Percentiles rank a stretch among this genome's conserved stretches.
Evolutionary conservation across 2,888 invertebrate genomes (phyloP).

Genomic region (Gordius sp.): DNA sequence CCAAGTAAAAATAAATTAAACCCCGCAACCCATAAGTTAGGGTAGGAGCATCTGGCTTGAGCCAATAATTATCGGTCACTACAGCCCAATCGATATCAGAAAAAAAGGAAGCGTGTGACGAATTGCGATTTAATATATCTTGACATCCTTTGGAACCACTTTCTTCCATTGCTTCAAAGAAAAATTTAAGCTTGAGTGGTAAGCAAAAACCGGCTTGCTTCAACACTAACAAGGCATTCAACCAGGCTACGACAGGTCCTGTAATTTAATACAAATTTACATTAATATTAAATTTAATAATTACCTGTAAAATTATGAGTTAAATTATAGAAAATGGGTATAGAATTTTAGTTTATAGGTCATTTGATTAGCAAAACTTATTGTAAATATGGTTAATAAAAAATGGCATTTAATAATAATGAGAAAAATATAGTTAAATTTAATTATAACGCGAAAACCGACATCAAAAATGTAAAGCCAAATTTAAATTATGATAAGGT

Average conservation of each 20-base stretch:
- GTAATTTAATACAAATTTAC: too few relatives aligned
- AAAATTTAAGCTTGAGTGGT: conserved; percentile 47
- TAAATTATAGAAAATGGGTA: too few relatives aligned
- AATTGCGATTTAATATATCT: not conserved
- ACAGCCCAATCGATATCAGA: conserved; percentile 62
- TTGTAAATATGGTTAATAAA: too few relatives aligned
- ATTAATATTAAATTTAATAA: too few relatives aligned
- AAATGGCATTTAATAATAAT: too few relatives aligned
- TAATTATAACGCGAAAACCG: too few relatives aligned
- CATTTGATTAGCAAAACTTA: too few relatives aligned
- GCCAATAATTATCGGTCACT: conserved; percentile 95
- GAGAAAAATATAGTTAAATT: too few relatives aligned
- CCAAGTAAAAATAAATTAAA: conserved; percentile 55
- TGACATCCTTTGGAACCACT: conserved; percentile 75
- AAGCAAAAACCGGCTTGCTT: conserved; percentile 42
- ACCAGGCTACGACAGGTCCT: conserved; percentile 69
- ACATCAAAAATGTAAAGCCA: too few relatives aligned
- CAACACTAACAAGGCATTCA: conserved; percentile 67
- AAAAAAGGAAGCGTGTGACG: not conserved
- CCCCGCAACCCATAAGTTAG: conserved; percentile 67
- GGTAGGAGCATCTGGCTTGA: conserved; percentile 82
- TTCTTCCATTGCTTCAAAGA: conserved; percentile 95
- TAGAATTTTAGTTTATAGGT: too few relatives aligned
- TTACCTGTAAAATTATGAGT: too few relatives aligned
- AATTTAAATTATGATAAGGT: too few relatives aligned